These are phyloP conservation scores for Rhipidura dahli DNA, from an alignment of 2,113 vertebrate genomes.

Conservation along the genomic window DNA sequence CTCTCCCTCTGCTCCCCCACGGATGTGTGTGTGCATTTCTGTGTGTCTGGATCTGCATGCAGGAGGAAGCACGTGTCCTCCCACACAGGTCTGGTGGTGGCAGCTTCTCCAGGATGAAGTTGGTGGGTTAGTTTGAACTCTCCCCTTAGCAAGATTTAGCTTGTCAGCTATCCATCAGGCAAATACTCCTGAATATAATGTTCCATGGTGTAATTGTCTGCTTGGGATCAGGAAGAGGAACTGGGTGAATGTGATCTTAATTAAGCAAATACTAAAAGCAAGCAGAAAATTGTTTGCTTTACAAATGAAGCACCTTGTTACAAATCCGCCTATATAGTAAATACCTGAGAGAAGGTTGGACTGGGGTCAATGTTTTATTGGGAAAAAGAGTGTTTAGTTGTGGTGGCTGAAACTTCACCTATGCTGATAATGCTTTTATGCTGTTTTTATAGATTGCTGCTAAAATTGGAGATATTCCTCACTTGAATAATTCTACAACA, in stretches of 20 bases:
- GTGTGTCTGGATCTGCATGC: background rate
- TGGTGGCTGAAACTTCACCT: background rate
- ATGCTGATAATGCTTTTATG: background rate
- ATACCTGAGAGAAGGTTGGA: background rate
- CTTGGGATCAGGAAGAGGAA: background rate
- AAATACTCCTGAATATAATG: background rate
- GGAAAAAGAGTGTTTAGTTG: background rate
- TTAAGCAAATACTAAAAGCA: slow-evolving; percentile 7
- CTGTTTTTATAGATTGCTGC: slow-evolving; percentile 86
- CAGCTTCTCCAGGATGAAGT: background rate
- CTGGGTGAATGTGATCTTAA: background rate
- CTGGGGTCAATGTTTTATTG: background rate
- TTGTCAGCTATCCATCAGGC: background rate
- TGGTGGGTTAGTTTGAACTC: background rate
- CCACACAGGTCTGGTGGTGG: background rate
- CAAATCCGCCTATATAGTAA: background rate
- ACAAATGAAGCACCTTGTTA: background rate
- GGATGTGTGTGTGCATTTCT: background rate
- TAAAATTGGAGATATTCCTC: slow-evolving; percentile 95
- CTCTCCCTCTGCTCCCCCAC: background rate
- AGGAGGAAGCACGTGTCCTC: background rate
- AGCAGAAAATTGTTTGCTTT: background rate
- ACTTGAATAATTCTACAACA: slow-evolving; percentile 91
- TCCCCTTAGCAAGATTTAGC: background rate
- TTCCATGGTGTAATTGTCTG: background rate